Conservation (phyloP, 2,113 vertebrate genomes). For the Eolophus roseicapilla region DNA sequence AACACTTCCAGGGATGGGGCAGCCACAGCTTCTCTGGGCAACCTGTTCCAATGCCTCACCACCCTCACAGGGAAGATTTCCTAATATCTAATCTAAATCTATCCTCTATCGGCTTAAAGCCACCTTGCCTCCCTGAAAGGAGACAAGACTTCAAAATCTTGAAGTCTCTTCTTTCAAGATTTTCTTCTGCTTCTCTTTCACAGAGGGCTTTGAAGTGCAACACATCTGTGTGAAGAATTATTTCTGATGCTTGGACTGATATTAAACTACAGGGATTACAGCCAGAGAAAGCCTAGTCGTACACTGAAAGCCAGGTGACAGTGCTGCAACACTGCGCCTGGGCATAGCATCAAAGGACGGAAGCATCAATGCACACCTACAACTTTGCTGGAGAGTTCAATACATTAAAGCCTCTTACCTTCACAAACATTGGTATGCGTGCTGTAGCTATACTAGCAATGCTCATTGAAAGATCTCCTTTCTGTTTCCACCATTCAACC, state of each 20-base stretch:
- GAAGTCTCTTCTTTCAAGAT: neutral
- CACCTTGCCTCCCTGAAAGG: too few relatives aligned
- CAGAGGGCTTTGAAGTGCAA: neutral
- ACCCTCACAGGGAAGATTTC: too few relatives aligned
- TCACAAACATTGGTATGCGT: fast-evolving
- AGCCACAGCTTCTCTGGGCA: too few relatives aligned
- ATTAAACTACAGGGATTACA: neutral
- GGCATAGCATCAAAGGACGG: neutral
- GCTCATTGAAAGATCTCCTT: neutral
- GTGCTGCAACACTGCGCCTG: neutral
- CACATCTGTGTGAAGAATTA: neutral
- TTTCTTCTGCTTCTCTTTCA: neutral
- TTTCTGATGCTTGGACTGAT: neutral
- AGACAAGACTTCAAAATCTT: too few relatives aligned
- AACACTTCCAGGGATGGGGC: too few relatives aligned
- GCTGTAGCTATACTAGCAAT: neutral
- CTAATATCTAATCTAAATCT: too few relatives aligned
- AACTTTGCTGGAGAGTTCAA: neutral
- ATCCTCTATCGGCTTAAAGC: too few relatives aligned
- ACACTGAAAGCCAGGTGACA: neutral
- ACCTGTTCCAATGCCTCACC: too few relatives aligned
- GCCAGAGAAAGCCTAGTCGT: neutral
- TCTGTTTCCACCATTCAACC: neutral
- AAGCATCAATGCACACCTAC: neutral
- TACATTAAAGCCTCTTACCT: neutral